phyloP scores from a whole-genome alignment of 2,113 vertebrate genomes.

The Nanorana parkeri region DNA sequence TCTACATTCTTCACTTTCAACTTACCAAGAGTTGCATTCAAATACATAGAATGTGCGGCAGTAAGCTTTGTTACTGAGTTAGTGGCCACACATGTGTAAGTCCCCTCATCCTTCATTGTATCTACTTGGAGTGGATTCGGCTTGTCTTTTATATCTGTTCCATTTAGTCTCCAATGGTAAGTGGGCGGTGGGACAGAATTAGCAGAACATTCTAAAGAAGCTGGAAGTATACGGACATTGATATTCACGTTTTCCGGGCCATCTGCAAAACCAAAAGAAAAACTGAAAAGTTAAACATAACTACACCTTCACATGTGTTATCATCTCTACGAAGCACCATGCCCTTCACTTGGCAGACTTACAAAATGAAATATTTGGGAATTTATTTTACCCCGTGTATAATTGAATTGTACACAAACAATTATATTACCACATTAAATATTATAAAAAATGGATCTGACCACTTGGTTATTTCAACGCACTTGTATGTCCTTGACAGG shows the following conservation, averaged over 20 bases:
- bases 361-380: too few species aligned
- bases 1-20: too few species aligned
- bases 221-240: background rate
- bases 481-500: too few species aligned
- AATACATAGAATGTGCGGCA: background rate
- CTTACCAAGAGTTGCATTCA: slow-evolving; percentile 21
- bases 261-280: slow-evolving; percentile 6
- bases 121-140: background rate
- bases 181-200: slow-evolving; percentile 13
- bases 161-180: slow-evolving; percentile 18
- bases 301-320: too few species aligned
- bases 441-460: too few species aligned
- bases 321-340: too few species aligned
- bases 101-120: background rate
- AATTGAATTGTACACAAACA: too few species aligned
- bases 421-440: too few species aligned
- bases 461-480: too few species aligned
- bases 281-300: too few species aligned
- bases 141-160: background rate
- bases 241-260: slow-evolving; percentile 14
- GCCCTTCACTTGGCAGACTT: too few species aligned
- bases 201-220: slow-evolving; percentile 26
- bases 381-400: too few species aligned
- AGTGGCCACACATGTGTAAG: slow-evolving; percentile 21
- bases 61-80: slow-evolving; percentile 3